phyloP scores from a whole-genome alignment of 1,140 invertebrate species.

The Drosophila nannoptera region DNA sequence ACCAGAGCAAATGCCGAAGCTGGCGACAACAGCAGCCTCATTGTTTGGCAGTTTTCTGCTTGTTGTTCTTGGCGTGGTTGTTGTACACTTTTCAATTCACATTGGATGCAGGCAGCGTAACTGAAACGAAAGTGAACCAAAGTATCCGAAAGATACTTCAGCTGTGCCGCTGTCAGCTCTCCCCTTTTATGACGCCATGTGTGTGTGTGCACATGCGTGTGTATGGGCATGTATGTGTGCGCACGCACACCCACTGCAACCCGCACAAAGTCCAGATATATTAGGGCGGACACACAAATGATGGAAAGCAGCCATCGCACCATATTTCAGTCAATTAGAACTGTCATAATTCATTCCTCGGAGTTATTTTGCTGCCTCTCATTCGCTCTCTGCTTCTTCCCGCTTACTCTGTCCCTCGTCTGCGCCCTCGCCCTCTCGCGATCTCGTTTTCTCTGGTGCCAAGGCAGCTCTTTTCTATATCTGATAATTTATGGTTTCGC shows the following conservation, averaged over 20 bases:
- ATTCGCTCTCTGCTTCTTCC: slow-evolving; percentile 4
- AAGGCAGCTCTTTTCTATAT: slow-evolving; percentile 36
- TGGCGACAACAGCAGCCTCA: slow-evolving; percentile 21
- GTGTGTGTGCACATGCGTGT: not conserved
- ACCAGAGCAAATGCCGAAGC: slow-evolving; percentile 4
- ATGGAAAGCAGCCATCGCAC: slow-evolving; percentile 77
- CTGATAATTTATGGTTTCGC: slow-evolving; percentile 69
- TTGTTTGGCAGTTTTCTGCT: slow-evolving; percentile 24
- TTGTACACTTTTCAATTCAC: slow-evolving; percentile 31
- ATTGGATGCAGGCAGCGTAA: slow-evolving; percentile 56
- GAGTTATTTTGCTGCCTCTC: slow-evolving; percentile 71
- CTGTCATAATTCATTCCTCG: slow-evolving; percentile 79
- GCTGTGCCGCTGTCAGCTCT: slow-evolving; percentile 14
- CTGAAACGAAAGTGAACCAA: slow-evolving; percentile 66
- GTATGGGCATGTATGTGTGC: not conserved
- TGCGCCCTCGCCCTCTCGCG: not conserved
- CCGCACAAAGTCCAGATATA: slow-evolving; percentile 38
- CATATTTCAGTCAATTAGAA: slow-evolving; percentile 79
- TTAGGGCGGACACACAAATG: slow-evolving; percentile 42
- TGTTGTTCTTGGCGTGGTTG: not conserved
- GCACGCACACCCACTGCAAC: slow-evolving; percentile 23
- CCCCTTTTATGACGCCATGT: slow-evolving; percentile 4
- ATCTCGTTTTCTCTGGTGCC: slow-evolving; percentile 3
- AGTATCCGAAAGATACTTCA: slow-evolving; percentile 71
- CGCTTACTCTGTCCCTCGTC: not conserved